Percentiles rank a stretch among this genome's conserved stretches.
Evolutionary conservation across 2,797 vertebrate genomes (phyloP).

Genomic region (Hephaestus fuliginosus): DNA sequence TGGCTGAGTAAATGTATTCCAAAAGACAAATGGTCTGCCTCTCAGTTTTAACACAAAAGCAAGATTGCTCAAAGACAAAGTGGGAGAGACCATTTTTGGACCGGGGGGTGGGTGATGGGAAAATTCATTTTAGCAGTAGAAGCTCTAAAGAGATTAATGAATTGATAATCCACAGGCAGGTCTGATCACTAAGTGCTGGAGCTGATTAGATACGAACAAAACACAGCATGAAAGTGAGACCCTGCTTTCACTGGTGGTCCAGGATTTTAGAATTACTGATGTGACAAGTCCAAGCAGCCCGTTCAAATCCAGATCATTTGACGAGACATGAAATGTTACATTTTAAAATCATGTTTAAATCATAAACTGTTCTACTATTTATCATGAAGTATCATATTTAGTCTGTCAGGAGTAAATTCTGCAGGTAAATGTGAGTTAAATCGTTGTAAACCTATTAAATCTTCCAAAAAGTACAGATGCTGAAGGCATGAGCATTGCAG

Average conservation of each 20-base stretch:
- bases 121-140: conserved; percentile 52
- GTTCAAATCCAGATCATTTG: neutral
- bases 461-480: neutral
- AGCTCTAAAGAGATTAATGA: conserved; percentile 66
- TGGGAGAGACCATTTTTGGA: conserved; percentile 33
- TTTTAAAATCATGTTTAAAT: neutral
- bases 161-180: conserved; percentile 65
- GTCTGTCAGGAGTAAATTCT: neutral
- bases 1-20: conserved; percentile 31
- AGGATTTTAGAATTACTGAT: neutral
- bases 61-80: conserved; percentile 20
- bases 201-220: conserved; percentile 62
- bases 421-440: neutral
- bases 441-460: neutral
- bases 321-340: neutral
- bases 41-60: conserved; percentile 15
- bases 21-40: conserved; percentile 28
- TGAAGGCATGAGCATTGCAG: neutral
- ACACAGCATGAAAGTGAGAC: conserved; percentile 52
- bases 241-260: conserved; percentile 23
- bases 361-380: neutral
- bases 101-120: neutral
- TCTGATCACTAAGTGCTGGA: conserved; percentile 64
- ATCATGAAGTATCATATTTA: neutral
- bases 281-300: neutral